Base-by-base conservation (phyloP, 2,888 invertebrate species). In the Eilema griseolum region DNA sequence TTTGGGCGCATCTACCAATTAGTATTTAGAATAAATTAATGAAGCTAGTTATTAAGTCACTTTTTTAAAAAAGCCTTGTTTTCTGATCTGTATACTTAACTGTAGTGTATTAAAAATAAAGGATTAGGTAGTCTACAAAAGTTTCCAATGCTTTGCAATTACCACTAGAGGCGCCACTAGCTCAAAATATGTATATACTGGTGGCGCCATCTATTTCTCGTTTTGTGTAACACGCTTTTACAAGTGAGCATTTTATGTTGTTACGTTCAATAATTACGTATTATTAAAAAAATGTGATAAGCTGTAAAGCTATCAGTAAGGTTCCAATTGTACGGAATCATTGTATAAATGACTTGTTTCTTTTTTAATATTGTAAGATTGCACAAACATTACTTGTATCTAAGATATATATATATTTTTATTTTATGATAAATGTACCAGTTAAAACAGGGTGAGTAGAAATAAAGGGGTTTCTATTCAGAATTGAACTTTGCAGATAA, bases 381-480 rank as follows among this genome's bases (percentile, higher is more conserved):
- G 65, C 65, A 57, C 57, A 65, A 56, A 46, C 20, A 20, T 57
- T 57, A 66, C 23, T 37, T 66, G 57, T 12, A 28, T 65, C 14
- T 56, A 33, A 23, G 31, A 4, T 57, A 57, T 24, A 33, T 64
- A 24, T 41, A 7, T 66, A 12, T 52, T 28, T 28, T 16, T 59
- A 28, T 59, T 12, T 59, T 26, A n/a, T n/a, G n/a, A n/a, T n/a
- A 16, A 26, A 28, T 26, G 26, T 59, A 59, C 46, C 46, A 20
- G 46, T 20, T 46, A 20, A 8, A 5, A n/a, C 7, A 52, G n/a
- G 20, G 52, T 52, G 52, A 52, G 20, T 46, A 20, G 2, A n/a
- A 52, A 52, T 52, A n/a, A n/a, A 52, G 52, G n/a, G 52, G 52
- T n/a, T n/a, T n/a, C n/a, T n/a, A n/a, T n/a, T n/a, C n/a, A n/a